Evolutionary conservation across 2,888 invertebrate species (phyloP), one percentile per base, ranked within the genome.

Genomic region (Rhaphigaster nebulosa): DNA sequence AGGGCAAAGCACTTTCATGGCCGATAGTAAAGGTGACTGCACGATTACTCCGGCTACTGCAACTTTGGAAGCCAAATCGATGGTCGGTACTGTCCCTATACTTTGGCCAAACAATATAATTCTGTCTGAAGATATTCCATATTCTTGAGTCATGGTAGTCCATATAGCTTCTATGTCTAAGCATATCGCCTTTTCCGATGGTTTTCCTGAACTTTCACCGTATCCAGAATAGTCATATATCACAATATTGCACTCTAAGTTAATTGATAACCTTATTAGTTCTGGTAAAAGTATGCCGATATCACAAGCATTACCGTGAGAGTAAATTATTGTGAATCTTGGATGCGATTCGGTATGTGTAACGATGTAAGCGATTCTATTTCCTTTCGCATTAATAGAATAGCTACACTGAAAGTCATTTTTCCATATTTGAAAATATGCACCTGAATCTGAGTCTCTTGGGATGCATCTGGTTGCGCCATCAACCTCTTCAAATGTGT

Each of bases 11-110:
- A 41, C 84, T 45, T 45, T 41, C 41, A 84, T 45, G 2, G 84
- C 84, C 0, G 84, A 84, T 15, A n/a, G 8, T 45, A 84, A 45
- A 4, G 84, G 84, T 26, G 84, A 84, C 15, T 84, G 84, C 13
- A 84, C 18, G 4, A 84, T 84, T 5, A 84, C 84, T 26, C 84
- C 84, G 1, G 13, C 84, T 2, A 84, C 45, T n/a, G 26, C n/a
- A 45, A n/a, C 13, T 84, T 84, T 84, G 23, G 84, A 45, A n/a
- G 84, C 84, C n/a, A 84, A 84, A 45, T 84, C 45, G n/a, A 84
- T 84, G 0, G 84, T 84, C 4, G 84, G 26, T 13, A 84, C 84
- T n/a, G 84, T 84, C 26, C 84, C 84, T 26, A 84, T 84, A n/a
- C 84, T 84, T 45, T 84, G 84, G 4, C 84, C 84, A 26, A 45